Evolutionary conservation across 1,140 invertebrate species (phyloP).

Genomic region (Drosophila parvula): DNA sequence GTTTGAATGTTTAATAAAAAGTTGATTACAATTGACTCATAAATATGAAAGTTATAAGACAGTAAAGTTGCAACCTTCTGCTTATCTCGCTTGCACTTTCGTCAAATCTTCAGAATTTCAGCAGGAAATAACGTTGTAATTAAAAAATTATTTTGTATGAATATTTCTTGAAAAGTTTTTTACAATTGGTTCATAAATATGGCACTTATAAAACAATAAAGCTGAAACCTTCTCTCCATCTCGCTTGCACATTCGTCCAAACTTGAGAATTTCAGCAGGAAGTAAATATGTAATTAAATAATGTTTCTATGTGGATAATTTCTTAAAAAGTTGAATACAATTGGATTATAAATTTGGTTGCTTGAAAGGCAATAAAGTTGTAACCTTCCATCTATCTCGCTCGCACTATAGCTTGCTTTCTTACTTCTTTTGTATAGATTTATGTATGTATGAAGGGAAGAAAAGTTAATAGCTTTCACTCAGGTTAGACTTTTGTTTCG

Average conservation of each 20-base stretch:
- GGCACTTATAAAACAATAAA: background rate
- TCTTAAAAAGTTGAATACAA: background rate
- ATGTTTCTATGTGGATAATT: background rate
- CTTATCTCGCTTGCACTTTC: background rate
- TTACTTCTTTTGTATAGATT: too few relatives aligned
- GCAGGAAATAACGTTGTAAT: background rate
- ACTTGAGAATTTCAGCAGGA: too few relatives aligned
- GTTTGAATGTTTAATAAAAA: background rate
- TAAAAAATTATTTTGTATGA: background rate
- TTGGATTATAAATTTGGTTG: too few relatives aligned
- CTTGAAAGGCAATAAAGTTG: background rate
- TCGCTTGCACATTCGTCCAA: background rate
- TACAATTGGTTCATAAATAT: background rate
- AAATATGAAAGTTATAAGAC: background rate
- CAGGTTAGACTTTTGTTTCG: constrained; percentile 1
- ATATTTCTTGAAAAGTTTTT: background rate
- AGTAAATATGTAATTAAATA: background rate
- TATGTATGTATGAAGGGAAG: background rate
- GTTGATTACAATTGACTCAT: background rate
- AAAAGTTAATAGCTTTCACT: constrained; percentile 11
- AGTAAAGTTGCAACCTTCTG: background rate
- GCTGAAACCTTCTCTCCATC: background rate
- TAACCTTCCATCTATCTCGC: background rate
- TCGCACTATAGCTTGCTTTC: background rate
- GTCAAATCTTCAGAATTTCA: background rate